phyloP scores from a whole-genome alignment of 2,113 vertebrate species.

The Porphyrio hochstetteri region DNA sequence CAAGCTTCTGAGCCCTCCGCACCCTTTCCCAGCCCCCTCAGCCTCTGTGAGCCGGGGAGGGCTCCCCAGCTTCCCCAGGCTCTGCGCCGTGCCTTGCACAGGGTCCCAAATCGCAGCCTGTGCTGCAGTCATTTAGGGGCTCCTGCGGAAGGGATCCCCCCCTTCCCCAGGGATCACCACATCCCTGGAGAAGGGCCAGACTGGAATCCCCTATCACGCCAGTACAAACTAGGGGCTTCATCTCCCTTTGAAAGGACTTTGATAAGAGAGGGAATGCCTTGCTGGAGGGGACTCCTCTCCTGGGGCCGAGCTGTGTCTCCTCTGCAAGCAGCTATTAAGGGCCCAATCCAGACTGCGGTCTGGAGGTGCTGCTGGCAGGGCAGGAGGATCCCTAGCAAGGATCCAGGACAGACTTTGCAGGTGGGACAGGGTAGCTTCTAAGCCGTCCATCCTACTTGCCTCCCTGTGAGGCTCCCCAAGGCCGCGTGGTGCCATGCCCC shows the following conservation, averaged over 20 bases:
- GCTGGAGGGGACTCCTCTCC: background rate
- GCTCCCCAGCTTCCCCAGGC: background rate
- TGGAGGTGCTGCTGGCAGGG: background rate
- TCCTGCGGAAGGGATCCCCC: background rate
- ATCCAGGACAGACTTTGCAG: background rate
- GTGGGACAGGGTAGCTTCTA: background rate
- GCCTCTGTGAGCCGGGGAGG: background rate
- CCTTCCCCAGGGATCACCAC: background rate
- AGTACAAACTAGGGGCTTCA: background rate
- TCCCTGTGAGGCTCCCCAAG: accelerated
- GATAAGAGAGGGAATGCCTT: too few species aligned
- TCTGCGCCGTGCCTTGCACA: too few species aligned
- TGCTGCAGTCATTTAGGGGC: accelerated
- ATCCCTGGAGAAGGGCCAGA: background rate
- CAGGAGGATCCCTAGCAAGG: accelerated
- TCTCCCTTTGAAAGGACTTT: background rate
- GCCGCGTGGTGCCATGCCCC: accelerated
- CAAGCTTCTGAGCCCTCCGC: background rate
- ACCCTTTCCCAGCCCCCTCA: accelerated
- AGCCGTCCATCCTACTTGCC: accelerated
- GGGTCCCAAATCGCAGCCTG: background rate
- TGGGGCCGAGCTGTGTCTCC: background rate
- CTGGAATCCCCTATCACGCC: background rate
- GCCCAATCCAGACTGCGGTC: background rate
- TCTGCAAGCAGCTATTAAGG: background rate